Percentiles rank a stretch among this genome's conserved stretches.
Conservation (phyloP, 2,797 vertebrate species). For the Peromyscus aztecus region DNA sequence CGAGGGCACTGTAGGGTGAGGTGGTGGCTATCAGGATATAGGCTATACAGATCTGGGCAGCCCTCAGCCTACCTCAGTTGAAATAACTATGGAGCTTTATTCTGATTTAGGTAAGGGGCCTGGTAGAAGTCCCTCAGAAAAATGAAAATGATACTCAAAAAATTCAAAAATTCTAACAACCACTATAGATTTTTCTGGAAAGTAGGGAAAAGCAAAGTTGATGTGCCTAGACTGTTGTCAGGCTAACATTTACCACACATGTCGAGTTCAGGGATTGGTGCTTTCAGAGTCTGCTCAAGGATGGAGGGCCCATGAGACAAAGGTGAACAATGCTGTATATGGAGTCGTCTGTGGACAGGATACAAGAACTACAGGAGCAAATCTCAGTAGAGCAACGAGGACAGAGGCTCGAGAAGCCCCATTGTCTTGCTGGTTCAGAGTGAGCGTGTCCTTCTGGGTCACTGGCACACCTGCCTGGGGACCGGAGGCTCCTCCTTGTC, state of each 20-base stretch:
- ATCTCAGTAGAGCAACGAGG: not conserved
- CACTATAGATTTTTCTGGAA: not conserved
- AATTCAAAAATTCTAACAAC: not conserved
- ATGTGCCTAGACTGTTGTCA: not conserved
- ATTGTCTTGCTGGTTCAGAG: not conserved
- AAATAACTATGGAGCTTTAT: not conserved
- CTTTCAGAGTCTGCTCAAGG: not conserved
- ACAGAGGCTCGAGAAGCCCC: too few species aligned
- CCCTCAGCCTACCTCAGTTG: not conserved
- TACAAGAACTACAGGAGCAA: not conserved
- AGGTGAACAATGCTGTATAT: rapidly evolving
- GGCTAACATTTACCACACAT: not conserved
- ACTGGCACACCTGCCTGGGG: too few species aligned
- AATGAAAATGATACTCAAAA: not conserved
- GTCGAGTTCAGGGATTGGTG: too few species aligned
- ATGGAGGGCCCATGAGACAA: not conserved
- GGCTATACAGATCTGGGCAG: not conserved
- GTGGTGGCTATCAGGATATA: not conserved
- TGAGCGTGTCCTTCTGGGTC: not conserved
- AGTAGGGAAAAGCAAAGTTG: not conserved
- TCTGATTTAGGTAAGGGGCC: not conserved
- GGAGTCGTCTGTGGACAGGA: not conserved
- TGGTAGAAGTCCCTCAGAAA: not conserved
- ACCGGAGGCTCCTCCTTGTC: not conserved
- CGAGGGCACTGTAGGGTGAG: not conserved